Evolutionary conservation across 2,797 vertebrate species (phyloP), one percentile per base, ranked within the genome.

Genomic region (Sebastes kiyomatsui): DNA sequence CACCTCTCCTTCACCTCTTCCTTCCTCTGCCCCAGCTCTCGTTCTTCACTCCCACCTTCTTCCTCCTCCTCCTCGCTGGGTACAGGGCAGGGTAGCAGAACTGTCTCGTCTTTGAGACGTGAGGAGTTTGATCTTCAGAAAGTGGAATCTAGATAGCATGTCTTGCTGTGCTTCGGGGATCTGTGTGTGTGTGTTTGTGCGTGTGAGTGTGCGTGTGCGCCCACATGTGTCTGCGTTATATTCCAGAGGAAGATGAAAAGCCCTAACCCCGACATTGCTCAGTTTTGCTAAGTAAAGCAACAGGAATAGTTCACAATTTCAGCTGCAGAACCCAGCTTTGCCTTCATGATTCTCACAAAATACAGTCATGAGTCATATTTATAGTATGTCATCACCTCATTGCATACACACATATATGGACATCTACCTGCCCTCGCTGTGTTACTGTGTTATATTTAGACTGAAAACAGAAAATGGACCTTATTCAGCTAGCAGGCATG

Each of bases 51-150:
- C 84, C 87, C 80, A 84, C 84, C 77, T 85, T 80, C 66, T 77
- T 81, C 81, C 82, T 88, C 88, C 78, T 90, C 77, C 75, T 90
- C 77, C 86, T 90, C 38, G 30, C 85, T 82, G 81, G 78, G 86
- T 72, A 62, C 76, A 82, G 89, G 87, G 91, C 88, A 88, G 80
- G 83, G 71, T 76, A 83, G 90, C 79, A 90, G 72, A 92, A 88
- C 88, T 86, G 90, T 93, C 88, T 92, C 32, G 71, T 90, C 89
- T 94, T 90, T 90, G 89, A 94, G 88, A 92, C 65, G 73, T 89
- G 82, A 92, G 77, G 76, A 87, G 91, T 90, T 92, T 93, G 93
- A 94, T 94, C 91, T 92, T 91, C 83, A 88, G 83, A 91, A 92
- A 85, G 83, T 82, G 82, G 86, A 90, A 91, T 92, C 84, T 85